Conservation (phyloP, 23 tunicate genomes). For the Trididemnum clinides region DNA sequence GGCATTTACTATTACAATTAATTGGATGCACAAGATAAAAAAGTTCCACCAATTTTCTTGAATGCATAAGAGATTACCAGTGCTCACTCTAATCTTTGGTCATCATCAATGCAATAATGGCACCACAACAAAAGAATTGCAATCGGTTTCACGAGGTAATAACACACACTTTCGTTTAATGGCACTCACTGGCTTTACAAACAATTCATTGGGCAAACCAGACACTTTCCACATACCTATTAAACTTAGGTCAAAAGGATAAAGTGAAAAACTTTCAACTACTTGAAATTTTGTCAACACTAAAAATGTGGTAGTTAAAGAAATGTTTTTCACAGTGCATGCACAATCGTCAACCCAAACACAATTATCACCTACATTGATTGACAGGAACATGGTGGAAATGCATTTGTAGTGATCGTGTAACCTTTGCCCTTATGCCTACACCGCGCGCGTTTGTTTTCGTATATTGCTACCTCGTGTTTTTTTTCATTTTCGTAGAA, state of each 20-base stretch:
- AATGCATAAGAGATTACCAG: no score
- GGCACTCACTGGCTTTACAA: not conserved
- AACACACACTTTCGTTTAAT: not conserved
- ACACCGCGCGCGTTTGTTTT: no score
- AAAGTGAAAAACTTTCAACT: not conserved
- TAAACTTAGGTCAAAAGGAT: not conserved
- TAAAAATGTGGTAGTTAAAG: not conserved
- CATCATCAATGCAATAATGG: not conserved
- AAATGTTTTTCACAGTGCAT: constrained; percentile 16
- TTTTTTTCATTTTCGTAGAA: no score
- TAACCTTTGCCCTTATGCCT: no score
- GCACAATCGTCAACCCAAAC: not conserved
- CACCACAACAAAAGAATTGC: not conserved
- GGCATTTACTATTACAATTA: no score
- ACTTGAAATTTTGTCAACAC: not conserved
- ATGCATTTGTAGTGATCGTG: not conserved
- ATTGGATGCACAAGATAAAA: no score
- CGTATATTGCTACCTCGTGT: no score
- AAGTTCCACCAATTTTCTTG: no score
- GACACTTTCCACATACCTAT: not conserved
- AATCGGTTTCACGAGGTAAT: not conserved
- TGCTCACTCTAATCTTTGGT: no score
- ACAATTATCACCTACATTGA: not conserved
- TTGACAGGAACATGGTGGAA: not conserved
- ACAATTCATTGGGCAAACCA: not conserved